These are phyloP conservation scores for Melikaiella ostensackeni DNA, from an alignment of 2,888 invertebrate genomes.

Conservation along the genomic window DNA sequence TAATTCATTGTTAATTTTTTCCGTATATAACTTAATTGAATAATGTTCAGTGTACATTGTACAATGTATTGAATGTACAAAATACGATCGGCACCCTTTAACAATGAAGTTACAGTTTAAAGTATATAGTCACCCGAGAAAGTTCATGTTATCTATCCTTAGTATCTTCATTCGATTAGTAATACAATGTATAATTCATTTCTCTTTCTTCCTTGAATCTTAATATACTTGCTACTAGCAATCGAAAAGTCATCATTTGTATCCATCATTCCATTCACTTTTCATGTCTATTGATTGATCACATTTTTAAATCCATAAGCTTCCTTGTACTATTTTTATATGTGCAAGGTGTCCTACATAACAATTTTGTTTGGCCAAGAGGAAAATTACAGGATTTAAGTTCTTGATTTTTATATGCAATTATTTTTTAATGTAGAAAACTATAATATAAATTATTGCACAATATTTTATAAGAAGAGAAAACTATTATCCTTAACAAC, in stretches of 20 bases:
- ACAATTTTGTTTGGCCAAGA: background rate
- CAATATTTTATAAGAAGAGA: too few species aligned
- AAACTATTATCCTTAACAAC: too few species aligned
- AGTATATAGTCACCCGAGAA: conserved; percentile 8
- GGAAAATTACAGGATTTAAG: background rate
- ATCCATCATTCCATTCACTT: conserved; percentile 39
- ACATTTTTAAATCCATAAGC: conserved; percentile 5
- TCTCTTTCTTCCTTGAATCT: conserved; percentile 22
- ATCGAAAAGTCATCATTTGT: conserved; percentile 38
- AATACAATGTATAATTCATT: conserved; percentile 35
- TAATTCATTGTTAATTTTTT: too few species aligned
- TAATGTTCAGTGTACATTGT: background rate
- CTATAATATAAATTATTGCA: background rate
- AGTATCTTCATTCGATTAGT: conserved; percentile 21
- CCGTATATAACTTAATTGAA: background rate
- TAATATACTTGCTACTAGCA: conserved; percentile 36
- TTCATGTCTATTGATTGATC: conserved; percentile 11
- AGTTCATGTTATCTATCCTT: conserved; percentile 16
- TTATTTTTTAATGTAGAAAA: background rate
- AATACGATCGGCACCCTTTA: background rate
- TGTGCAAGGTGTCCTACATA: conserved; percentile 6
- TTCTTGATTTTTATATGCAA: background rate
- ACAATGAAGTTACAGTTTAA: conserved; percentile 3
- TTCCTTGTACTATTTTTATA: conserved; percentile 27
- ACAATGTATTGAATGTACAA: background rate